Percentiles rank a stretch among this genome's conserved stretches.
Evolutionary conservation across 2,888 invertebrate genomes (phyloP).

Genomic region (Torymus aiolomorphi): DNA sequence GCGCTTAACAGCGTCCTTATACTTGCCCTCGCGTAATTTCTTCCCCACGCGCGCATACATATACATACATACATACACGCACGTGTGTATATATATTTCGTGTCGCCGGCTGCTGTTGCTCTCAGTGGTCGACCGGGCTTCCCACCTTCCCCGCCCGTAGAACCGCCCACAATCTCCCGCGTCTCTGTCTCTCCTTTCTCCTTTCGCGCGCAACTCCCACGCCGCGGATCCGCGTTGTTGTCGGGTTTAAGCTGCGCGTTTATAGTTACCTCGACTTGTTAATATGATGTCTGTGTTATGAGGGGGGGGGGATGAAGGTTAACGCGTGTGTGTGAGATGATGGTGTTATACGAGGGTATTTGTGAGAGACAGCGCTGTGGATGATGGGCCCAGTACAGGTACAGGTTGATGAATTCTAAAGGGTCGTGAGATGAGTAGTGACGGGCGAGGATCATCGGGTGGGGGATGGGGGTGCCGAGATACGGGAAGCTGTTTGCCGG

Average conservation of each 20-base stretch:
- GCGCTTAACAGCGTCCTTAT: neutral
- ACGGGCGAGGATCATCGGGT: too few species aligned
- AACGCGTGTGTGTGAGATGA: too few species aligned
- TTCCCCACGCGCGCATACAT: neutral
- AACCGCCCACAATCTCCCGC: slow-evolving; percentile 70
- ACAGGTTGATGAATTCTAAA: too few species aligned
- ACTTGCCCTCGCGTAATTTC: slow-evolving; percentile 10
- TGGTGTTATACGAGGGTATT: too few species aligned
- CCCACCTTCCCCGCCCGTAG: slow-evolving; percentile 67
- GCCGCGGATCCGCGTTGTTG: neutral
- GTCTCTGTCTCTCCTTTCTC: slow-evolving; percentile 28
- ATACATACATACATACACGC: neutral
- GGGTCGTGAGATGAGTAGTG: too few species aligned
- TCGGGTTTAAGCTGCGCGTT: too few species aligned
- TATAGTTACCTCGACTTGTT: slow-evolving; percentile 16
- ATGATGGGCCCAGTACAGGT: too few species aligned
- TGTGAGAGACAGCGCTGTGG: too few species aligned
- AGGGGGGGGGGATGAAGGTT: neutral
- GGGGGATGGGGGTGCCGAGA: too few species aligned
- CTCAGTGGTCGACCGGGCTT: too few species aligned
- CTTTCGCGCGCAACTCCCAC: slow-evolving; percentile 22
- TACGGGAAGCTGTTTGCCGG: too few species aligned
- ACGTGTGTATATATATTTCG: neutral
- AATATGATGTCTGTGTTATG: slow-evolving; percentile 35
- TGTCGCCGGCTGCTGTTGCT: too few species aligned